These are phyloP conservation scores for Parambassis ranga DNA, from an alignment of 2,797 vertebrate genomes.

Conservation along the genomic window DNA sequence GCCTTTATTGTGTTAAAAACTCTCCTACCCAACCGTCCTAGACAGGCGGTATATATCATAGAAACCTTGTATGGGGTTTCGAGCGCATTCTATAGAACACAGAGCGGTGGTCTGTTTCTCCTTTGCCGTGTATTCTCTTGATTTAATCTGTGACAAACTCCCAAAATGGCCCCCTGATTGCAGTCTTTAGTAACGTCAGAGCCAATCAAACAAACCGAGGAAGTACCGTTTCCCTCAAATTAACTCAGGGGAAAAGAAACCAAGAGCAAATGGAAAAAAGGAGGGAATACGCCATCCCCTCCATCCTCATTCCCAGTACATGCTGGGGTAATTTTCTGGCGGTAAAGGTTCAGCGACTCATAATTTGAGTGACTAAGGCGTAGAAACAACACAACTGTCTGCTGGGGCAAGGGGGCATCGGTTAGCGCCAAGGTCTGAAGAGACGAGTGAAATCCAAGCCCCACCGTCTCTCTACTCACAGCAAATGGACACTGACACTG, in stretches of 20 bases:
- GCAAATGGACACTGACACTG: slow-evolving; percentile 81
- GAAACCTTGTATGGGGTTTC: slow-evolving; percentile 54
- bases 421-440: slow-evolving; percentile 74
- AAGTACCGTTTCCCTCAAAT: slow-evolving; percentile 83
- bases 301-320: slow-evolving; percentile 71
- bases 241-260: slow-evolving; percentile 70
- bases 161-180: slow-evolving; percentile 83
- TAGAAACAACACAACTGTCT: slow-evolving; percentile 78
- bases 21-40: slow-evolving; percentile 52
- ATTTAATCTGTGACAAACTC: slow-evolving; percentile 84
- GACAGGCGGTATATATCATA: slow-evolving; percentile 69
- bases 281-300: slow-evolving; percentile 60
- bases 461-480: slow-evolving; percentile 59
- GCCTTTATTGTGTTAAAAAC: slow-evolving; percentile 76
- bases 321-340: slow-evolving; percentile 81
- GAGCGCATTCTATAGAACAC: slow-evolving; percentile 49
- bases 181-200: slow-evolving; percentile 84
- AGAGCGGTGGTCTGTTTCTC: slow-evolving; percentile 74
- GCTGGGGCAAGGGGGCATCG: slow-evolving; percentile 61
- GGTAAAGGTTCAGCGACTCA: slow-evolving; percentile 84
- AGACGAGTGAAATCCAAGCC: slow-evolving; percentile 78
- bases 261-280: slow-evolving; percentile 69
- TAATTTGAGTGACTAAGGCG: slow-evolving; percentile 83
- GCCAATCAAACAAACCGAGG: slow-evolving; percentile 81
- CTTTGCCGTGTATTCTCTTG: slow-evolving; percentile 76